Evolutionary conservation across 2,797 vertebrate species (phyloP), one percentile per base, ranked within the genome.

Genomic region (Coccyzus lansbergi): DNA sequence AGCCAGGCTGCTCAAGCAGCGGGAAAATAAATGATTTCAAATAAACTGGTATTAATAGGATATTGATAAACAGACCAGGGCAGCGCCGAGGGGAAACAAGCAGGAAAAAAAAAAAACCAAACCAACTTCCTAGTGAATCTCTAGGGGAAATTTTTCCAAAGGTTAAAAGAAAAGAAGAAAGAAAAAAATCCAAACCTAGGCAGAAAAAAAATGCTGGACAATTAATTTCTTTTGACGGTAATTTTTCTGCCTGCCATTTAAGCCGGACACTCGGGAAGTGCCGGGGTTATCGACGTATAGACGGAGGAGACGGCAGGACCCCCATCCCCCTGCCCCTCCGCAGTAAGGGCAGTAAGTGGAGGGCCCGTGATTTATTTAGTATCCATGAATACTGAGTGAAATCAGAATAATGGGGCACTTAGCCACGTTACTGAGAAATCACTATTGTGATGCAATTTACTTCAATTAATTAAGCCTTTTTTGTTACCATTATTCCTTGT

Each of bases 401-500:
- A 95, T 94, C 95, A 92, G 96, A 96, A 94, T 96, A 96, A 96
- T 95, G 96, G 96, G 96, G 95, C 95, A 96, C 96, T 96, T 96
- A 96, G 94, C 93, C 28, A 36, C 60, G 93, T 95, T 96, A 95
- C 93, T 96, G 94, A 96, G 96, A 95, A 96, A 96, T 96, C 95
- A n/a, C 96, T 96, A 95, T 96, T 96, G 96, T 96, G 96, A 96
- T 96, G 96, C 96, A 93, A 94, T 96, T 96, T 96, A 48, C 95
- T 83, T 86, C 96, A 95, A 96, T 96, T 96, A 96, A 96, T 96
- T 96, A 96, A 94, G 90, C 86, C 94, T 90, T 96, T 96, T 95
- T 96, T 94, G 92, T 94, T 94, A 95, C 93, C 93, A 93, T 96
- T 96, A 96, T 94, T 95, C 95, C 96, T 96, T 95, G 92, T 93